phyloP scores from a whole-genome alignment of 2,797 vertebrate genomes.

The Ctenopoma kingsleyae region DNA sequence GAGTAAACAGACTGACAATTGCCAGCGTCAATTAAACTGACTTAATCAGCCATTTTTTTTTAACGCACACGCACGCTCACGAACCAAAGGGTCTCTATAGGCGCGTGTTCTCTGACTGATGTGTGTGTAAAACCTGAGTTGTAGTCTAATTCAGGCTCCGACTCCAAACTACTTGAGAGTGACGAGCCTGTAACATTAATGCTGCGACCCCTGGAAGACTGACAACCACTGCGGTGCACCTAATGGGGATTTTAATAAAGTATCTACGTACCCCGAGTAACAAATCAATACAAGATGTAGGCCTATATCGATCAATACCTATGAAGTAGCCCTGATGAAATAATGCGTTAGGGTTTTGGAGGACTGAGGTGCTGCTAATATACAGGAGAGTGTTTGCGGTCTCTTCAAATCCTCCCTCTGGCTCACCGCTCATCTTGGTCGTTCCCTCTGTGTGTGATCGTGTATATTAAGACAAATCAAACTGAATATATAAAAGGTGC shows the following conservation, averaged over 20 bases:
- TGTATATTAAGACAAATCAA: constrained; percentile 53
- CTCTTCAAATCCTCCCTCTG: constrained; percentile 61
- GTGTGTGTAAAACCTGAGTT: constrained; percentile 35
- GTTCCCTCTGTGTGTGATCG: constrained; percentile 41
- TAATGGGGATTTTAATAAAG: constrained; percentile 79
- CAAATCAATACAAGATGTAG: constrained; percentile 75
- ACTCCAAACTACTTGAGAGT: constrained; percentile 43
- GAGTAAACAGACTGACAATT: constrained; percentile 43
- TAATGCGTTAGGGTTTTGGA: constrained; percentile 65
- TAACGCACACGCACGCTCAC: neutral
- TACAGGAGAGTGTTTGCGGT: constrained; percentile 74
- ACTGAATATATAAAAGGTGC: constrained; percentile 30
- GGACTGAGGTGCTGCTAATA: constrained; percentile 54
- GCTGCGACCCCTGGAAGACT: constrained; percentile 60
- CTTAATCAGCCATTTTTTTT: constrained; percentile 9
- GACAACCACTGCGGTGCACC: constrained; percentile 62
- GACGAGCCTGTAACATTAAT: constrained; percentile 50
- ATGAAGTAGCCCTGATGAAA: constrained; percentile 73
- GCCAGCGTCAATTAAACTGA: constrained; percentile 30
- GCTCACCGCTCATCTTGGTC: constrained; percentile 59
- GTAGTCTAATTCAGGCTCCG: constrained; percentile 31
- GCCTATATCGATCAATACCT: constrained; percentile 68
- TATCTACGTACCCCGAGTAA: constrained; percentile 66
- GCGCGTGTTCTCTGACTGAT: constrained; percentile 28
- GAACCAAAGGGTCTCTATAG: neutral